phyloP scores from a whole-genome alignment of 1,140 invertebrate genomes.

The Caerostris darwini region DNA sequence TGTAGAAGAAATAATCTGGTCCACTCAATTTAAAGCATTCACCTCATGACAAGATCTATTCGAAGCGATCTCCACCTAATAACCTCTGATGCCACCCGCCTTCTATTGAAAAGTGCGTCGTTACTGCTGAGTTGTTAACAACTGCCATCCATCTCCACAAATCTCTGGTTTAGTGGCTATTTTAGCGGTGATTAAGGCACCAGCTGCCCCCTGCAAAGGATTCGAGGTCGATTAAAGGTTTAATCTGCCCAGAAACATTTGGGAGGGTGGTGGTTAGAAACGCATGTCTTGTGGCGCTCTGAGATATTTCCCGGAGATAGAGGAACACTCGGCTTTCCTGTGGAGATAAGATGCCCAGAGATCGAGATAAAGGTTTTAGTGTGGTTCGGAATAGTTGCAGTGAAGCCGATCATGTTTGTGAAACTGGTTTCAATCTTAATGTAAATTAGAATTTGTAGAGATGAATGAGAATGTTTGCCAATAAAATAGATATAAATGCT shows the following conservation, averaged over 20 bases:
- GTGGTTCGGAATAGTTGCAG: not conserved
- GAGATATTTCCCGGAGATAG: slow-evolving; percentile 17
- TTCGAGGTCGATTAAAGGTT: slow-evolving; percentile 44
- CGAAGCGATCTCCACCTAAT: not conserved
- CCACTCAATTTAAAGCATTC: not conserved
- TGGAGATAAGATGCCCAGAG: not conserved
- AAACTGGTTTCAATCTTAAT: not conserved
- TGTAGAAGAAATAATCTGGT: not conserved
- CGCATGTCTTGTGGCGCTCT: slow-evolving; percentile 16
- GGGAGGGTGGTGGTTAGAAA: not conserved
- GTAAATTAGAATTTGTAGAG: too few species aligned
- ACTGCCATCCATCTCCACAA: slow-evolving; percentile 19
- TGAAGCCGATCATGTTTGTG: not conserved
- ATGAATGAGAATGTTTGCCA: too few species aligned
- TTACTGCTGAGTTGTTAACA: slow-evolving; percentile 28
- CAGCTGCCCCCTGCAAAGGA: not conserved
- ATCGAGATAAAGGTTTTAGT: not conserved
- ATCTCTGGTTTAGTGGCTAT: slow-evolving; percentile 42
- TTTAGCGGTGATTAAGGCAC: slow-evolving; percentile 19
- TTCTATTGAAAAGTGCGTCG: not conserved
- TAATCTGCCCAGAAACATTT: slow-evolving; percentile 26
- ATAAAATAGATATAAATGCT: too few species aligned
- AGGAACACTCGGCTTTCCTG: not conserved
- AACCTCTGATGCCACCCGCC: not conserved
- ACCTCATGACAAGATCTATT: not conserved